Percentiles rank a stretch among this genome's conserved stretches.
Conservation (phyloP, 2,888 invertebrate genomes). For the Philopedon plagiatum region DNA sequence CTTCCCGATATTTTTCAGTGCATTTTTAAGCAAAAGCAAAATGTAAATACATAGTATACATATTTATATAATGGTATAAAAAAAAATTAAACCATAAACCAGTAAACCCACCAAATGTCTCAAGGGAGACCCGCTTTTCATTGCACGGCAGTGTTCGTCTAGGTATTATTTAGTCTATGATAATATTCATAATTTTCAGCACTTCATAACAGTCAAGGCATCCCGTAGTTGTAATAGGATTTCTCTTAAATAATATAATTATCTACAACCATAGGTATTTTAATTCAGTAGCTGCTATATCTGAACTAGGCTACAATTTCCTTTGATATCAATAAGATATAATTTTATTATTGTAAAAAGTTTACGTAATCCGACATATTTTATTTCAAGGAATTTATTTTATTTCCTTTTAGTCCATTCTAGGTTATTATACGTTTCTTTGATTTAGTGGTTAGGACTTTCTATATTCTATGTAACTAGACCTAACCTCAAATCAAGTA, state of each 20-base stretch:
- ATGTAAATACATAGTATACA: no score
- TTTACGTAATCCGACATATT: slow-evolving; percentile 9
- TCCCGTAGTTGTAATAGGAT: neutral
- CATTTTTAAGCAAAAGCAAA: no score
- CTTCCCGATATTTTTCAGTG: no score
- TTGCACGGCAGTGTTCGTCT: no score
- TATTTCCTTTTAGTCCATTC: neutral
- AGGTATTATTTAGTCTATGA: no score
- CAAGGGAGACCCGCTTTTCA: no score
- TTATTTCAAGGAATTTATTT: slow-evolving; percentile 12
- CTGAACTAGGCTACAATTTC: slow-evolving; percentile 16
- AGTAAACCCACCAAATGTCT: no score
- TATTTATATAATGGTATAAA: no score
- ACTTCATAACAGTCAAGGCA: neutral
- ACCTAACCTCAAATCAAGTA: slow-evolving; percentile 9
- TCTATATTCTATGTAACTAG: slow-evolving; percentile 2
- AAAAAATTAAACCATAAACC: no score
- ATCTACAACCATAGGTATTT: slow-evolving; percentile 2
- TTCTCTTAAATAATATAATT: slow-evolving; percentile 6
- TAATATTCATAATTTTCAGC: no score
- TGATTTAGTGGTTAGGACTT: slow-evolving; percentile 16
- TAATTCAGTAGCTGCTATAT: neutral
- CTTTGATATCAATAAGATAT: slow-evolving; percentile 18
- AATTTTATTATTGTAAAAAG: slow-evolving; percentile 16
- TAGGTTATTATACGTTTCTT: slow-evolving; percentile 7